Percentiles rank a stretch among this genome's conserved stretches.
These are phyloP conservation scores for Pygmarrhopalites habei DNA, from an alignment of 1,140 invertebrate species.

Conservation along the genomic window DNA sequence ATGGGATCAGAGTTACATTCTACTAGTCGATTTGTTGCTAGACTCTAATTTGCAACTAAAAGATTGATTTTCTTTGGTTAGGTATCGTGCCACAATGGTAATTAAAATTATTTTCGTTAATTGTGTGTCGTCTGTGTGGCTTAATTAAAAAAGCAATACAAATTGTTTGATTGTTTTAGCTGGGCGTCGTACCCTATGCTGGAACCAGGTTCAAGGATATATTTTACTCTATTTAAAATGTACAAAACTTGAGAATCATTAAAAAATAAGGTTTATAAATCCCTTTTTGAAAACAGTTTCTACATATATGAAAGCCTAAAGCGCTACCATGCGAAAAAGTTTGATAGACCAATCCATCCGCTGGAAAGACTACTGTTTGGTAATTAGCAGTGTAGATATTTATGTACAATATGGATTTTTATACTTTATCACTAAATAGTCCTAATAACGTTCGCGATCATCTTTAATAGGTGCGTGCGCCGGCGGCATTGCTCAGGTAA, in stretches of 20 bases:
- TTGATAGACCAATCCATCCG: background rate
- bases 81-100: too few relatives aligned
- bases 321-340: slow-evolving; percentile 64
- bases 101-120: too few relatives aligned
- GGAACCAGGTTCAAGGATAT: too few relatives aligned
- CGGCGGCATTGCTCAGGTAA: slow-evolving; percentile 71
- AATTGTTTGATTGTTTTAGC: background rate
- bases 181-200: slow-evolving; percentile 71
- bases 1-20: too few relatives aligned
- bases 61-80: too few relatives aligned
- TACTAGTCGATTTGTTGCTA: too few relatives aligned
- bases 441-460: background rate
- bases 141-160: too few relatives aligned
- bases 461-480: slow-evolving; percentile 71
- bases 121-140: too few relatives aligned
- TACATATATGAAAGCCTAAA: slow-evolving; percentile 95
- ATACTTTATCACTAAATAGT: background rate
- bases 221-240: too few relatives aligned
- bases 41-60: background rate
- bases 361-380: slow-evolving; percentile 12
- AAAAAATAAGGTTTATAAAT: too few relatives aligned
- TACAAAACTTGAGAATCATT: too few relatives aligned
- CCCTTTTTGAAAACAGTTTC: too few relatives aligned
- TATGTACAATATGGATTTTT: background rate
- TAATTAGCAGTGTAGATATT: background rate